These are phyloP conservation scores for Smithornis capensis DNA, from an alignment of 2,113 vertebrate genomes.

Conservation along the genomic window DNA sequence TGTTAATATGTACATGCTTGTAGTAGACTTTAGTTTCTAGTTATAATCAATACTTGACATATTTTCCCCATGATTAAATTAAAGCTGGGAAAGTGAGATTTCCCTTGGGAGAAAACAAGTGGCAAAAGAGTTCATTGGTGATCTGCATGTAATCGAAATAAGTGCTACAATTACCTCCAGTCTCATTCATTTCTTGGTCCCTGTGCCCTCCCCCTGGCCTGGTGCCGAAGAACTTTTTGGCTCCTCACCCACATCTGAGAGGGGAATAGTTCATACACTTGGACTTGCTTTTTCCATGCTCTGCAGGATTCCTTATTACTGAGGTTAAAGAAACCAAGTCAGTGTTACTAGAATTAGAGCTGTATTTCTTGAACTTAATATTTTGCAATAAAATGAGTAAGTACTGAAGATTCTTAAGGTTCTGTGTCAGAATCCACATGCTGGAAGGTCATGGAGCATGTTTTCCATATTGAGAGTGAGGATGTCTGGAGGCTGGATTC, in stretches of 20 bases:
- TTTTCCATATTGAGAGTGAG: neutral
- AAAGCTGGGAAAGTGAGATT: slow-evolving; percentile 3
- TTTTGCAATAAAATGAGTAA: neutral
- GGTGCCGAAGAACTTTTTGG: neutral
- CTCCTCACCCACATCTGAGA: neutral
- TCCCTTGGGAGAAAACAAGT: slow-evolving; percentile 1
- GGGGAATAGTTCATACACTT: neutral
- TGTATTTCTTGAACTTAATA: neutral
- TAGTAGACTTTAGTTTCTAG: neutral
- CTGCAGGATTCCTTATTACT: neutral
- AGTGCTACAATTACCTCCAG: slow-evolving; percentile 20
- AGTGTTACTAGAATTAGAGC: neutral
- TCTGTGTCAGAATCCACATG: neutral
- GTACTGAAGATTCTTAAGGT: neutral
- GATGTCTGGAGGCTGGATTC: neutral
- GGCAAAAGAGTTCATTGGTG: neutral
- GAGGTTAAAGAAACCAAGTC: neutral
- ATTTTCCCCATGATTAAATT: slow-evolving; percentile 29
- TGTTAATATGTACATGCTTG: slow-evolving; percentile 5
- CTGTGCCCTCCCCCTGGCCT: neutral
- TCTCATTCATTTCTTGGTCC: slow-evolving; percentile 5
- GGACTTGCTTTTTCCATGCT: neutral
- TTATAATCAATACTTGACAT: slow-evolving; percentile 41
- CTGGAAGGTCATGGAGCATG: neutral
- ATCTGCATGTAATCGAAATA: slow-evolving; percentile 34